Conservation (phyloP, 2,888 invertebrate species). For the Linnaemya vulpina region DNA sequence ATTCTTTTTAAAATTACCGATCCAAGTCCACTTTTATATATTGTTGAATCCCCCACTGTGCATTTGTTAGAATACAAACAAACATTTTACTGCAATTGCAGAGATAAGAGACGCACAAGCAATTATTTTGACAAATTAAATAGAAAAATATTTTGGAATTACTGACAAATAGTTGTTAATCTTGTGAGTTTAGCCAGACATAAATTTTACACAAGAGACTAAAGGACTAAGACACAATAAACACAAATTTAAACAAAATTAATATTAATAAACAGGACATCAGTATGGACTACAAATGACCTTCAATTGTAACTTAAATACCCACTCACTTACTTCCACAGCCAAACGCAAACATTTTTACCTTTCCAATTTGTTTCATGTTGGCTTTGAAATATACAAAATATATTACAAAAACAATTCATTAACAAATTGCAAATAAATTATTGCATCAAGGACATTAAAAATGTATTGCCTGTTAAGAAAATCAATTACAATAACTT, state of each 20-base stretch:
- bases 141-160: conserved; percentile 48
- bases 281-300: conserved; percentile 30
- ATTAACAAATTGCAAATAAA: conserved; percentile 25
- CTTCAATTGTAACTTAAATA: conserved; percentile 9
- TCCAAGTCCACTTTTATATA: no score
- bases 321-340: neutral
- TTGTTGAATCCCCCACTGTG: no score
- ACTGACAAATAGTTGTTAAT: conserved; percentile 56
- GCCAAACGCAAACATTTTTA: neutral
- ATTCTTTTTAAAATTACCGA: no score
- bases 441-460: conserved; percentile 19
- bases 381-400: conserved; percentile 38
- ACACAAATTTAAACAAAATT: neutral
- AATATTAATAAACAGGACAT: conserved; percentile 33
- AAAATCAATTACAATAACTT: neutral
- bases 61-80: conserved; percentile 45
- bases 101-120: neutral
- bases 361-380: conserved; percentile 34
- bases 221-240: conserved; percentile 31
- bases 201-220: conserved; percentile 63
- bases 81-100: conserved; percentile 32
- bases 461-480: neutral
- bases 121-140: neutral
- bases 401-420: conserved; percentile 6
- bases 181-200: conserved; percentile 49